Conservation (phyloP, 2,113 vertebrate species). For the Noctilio leporinus region DNA sequence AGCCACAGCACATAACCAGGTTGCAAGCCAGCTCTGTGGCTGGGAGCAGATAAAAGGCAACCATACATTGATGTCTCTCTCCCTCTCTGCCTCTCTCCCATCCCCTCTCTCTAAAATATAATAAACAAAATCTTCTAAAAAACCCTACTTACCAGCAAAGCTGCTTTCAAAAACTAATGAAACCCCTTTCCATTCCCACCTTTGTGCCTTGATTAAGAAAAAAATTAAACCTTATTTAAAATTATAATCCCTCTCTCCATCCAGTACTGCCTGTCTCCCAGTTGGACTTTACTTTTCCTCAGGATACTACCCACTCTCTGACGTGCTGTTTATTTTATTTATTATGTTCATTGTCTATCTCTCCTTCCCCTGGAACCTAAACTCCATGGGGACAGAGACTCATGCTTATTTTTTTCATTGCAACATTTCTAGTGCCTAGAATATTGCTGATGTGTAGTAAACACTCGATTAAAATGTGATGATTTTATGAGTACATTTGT, state of each 20-base stretch:
- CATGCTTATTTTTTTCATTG: neutral
- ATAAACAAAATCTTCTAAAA: no score
- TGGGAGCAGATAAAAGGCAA: no score
- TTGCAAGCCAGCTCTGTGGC: no score
- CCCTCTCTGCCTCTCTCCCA: no score
- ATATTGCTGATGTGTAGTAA: neutral
- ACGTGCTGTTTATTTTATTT: neutral
- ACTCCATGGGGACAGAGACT: neutral
- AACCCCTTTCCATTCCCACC: neutral
- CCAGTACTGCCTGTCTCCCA: neutral
- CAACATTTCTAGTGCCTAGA: neutral
- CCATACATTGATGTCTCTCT: no score
- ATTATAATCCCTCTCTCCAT: neutral
- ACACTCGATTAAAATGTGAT: neutral
- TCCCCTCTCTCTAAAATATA: no score
- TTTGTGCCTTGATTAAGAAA: neutral
- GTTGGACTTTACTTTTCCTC: neutral
- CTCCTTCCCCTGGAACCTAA: neutral
- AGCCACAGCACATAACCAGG: no score
- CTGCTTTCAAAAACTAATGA: neutral
- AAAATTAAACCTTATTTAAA: conserved; percentile 3
- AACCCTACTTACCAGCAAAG: neutral
- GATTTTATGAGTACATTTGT: neutral
- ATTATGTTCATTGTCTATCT: neutral
- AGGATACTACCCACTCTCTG: neutral